These are phyloP conservation scores for Fissipunctia ypsillon DNA, from an alignment of 2,888 invertebrate genomes.

Conservation along the genomic window DNA sequence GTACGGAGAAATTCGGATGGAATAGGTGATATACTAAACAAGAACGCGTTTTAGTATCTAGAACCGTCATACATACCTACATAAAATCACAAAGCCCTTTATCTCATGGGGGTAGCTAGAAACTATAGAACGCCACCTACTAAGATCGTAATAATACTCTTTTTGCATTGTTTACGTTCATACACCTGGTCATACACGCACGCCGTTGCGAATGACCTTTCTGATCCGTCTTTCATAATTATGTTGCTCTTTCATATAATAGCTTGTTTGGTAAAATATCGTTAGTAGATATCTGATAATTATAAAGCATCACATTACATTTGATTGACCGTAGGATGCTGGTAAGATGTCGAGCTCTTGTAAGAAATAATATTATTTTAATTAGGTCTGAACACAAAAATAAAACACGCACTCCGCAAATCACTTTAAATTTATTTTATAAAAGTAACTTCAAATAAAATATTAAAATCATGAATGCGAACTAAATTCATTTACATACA, in stretches of 20 bases:
- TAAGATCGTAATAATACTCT: background rate
- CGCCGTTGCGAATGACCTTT: background rate
- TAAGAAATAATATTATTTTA: background rate
- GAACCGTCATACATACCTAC: background rate
- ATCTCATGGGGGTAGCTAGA: background rate
- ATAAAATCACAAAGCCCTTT: background rate
- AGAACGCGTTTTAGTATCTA: background rate
- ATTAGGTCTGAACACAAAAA: constrained; percentile 41
- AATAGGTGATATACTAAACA: background rate
- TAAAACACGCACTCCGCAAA: constrained; percentile 76
- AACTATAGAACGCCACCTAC: background rate
- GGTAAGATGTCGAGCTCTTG: background rate
- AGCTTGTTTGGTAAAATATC: too few relatives aligned
- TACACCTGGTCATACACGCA: background rate
- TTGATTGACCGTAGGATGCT: background rate
- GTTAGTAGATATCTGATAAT: background rate
- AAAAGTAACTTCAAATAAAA: constrained; percentile 84
- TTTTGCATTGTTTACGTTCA: background rate
- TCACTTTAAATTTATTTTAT: constrained; percentile 85
- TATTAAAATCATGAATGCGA: constrained; percentile 76
- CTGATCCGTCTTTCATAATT: background rate
- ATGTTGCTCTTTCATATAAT: too few relatives aligned
- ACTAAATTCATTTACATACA: constrained; percentile 69
- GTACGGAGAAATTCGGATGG: background rate
- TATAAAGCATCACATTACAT: background rate